Percentiles rank a stretch among this genome's conserved stretches.
These are phyloP conservation scores for Aspidoscelis tigris DNA, from an alignment of 2,113 vertebrate species.

Conservation along the genomic window DNA sequence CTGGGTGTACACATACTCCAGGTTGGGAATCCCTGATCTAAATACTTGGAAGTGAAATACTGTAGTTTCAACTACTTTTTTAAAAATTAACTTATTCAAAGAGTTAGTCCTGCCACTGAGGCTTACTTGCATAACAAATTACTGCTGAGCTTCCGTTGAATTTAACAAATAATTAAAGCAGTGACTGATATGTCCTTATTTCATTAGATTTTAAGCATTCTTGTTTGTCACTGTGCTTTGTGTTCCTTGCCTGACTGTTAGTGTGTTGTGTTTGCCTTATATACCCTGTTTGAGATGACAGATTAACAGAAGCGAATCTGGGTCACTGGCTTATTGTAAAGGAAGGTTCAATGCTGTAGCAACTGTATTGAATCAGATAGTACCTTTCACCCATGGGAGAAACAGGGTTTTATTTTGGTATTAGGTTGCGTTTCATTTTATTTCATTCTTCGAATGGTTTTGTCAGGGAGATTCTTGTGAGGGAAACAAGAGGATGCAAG, in stretches of 20 bases:
- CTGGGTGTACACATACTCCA: too few relatives aligned
- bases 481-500: background rate
- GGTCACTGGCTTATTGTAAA: background rate
- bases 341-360: background rate
- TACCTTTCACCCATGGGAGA: background rate
- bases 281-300: background rate
- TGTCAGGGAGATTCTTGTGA: background rate
- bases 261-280: background rate
- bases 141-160: too few relatives aligned
- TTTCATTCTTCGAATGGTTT: background rate
- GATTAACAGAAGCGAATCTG: constrained; percentile 31
- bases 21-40: too few relatives aligned
- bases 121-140: too few relatives aligned
- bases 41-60: too few relatives aligned
- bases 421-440: background rate
- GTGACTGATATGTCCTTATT: background rate
- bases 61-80: too few relatives aligned
- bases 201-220: background rate
- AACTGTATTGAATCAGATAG: background rate
- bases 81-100: too few relatives aligned
- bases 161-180: too few relatives aligned
- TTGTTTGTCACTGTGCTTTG: background rate
- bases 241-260: background rate
- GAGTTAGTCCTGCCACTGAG: too few relatives aligned
- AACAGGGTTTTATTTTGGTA: background rate